Evolutionary conservation across 2,113 vertebrate species (phyloP).

Genomic region (Melanerpes formicivorus): DNA sequence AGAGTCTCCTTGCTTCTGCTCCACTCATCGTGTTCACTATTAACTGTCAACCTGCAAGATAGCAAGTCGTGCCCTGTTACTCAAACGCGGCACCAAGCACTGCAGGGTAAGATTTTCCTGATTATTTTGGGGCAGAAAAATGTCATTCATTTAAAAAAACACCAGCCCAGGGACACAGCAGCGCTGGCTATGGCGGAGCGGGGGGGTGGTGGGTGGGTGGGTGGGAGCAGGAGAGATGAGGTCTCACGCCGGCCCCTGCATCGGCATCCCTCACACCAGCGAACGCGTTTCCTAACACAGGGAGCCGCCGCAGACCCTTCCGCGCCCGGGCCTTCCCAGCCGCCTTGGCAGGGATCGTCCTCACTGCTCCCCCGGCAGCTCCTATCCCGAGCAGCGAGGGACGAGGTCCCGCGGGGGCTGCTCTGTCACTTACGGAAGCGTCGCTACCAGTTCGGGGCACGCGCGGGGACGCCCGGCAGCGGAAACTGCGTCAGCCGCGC

Average conservation of each 20-base stretch:
- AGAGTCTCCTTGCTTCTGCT: constrained; percentile 84
- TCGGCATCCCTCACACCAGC: accelerated
- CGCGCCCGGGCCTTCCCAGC: not conserved
- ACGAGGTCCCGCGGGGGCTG: accelerated
- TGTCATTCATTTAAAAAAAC: not conserved
- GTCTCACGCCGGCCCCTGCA: not conserved
- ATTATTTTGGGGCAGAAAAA: not conserved
- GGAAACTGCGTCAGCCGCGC: accelerated
- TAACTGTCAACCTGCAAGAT: constrained; percentile 37
- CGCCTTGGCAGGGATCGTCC: not conserved
- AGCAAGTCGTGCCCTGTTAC: not conserved
- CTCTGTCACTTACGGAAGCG: not conserved
- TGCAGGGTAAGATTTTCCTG: accelerated
- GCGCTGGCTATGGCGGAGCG: too few species aligned
- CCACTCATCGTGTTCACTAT: constrained; percentile 83
- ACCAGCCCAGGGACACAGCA: not conserved
- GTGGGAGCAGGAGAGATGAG: too few species aligned
- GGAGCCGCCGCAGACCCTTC: not conserved
- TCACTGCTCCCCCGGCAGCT: not conserved
- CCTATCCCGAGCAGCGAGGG: accelerated
- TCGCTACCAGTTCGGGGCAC: not conserved
- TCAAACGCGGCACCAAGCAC: accelerated
- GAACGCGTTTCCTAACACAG: not conserved
- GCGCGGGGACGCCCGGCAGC: not conserved
- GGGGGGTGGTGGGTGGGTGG: too few species aligned